A percentile compares a stretch with the other conserved stretches of the same genome.
Evolutionary conservation across 2,888 invertebrate genomes (phyloP).

Genomic region (Lasioglossum villosulum): DNA sequence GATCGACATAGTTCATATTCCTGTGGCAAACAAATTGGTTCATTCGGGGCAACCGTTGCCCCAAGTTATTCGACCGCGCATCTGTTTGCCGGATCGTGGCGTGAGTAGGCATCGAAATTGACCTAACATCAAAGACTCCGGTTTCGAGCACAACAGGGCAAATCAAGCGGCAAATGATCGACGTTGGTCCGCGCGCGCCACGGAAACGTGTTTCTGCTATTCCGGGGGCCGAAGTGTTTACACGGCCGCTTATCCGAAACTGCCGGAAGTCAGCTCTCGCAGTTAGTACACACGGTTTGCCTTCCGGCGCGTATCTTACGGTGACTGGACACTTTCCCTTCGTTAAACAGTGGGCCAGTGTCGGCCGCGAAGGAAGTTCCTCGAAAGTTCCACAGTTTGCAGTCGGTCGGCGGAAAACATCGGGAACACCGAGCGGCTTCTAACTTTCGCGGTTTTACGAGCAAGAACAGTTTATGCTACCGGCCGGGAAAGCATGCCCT

Average conservation of each 20-base stretch:
- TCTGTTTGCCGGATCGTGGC: neutral
- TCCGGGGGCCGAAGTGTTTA: slow-evolving; percentile 26
- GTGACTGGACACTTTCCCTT: slow-evolving; percentile 58
- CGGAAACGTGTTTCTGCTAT: slow-evolving; percentile 29
- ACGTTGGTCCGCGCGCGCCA: slow-evolving; percentile 5
- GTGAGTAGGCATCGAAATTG: neutral
- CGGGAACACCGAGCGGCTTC: slow-evolving; percentile 35
- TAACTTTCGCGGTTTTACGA: slow-evolving; percentile 63
- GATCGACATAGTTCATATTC: neutral
- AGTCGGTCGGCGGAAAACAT: slow-evolving; percentile 38
- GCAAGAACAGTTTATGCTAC: slow-evolving; percentile 30
- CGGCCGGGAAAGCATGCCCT: neutral
- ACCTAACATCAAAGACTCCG: slow-evolving; percentile 3
- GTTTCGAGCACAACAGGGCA: neutral
- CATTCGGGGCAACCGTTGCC: neutral
- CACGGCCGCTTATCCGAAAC: slow-evolving; percentile 57
- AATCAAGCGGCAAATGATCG: slow-evolving; percentile 38
- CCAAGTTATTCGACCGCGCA: neutral
- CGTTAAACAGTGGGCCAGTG: slow-evolving; percentile 56
- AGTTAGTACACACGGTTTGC: slow-evolving; percentile 55
- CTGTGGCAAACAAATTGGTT: neutral
- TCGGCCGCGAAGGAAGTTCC: slow-evolving; percentile 42
- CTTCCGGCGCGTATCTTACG: slow-evolving; percentile 56
- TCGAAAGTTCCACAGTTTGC: slow-evolving; percentile 41
- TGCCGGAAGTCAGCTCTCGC: slow-evolving; percentile 61